Percentiles rank a stretch among this genome's conserved stretches.
Evolutionary conservation across 2,797 vertebrate genomes (phyloP).

Genomic region (Scyliorhinus canicula): DNA sequence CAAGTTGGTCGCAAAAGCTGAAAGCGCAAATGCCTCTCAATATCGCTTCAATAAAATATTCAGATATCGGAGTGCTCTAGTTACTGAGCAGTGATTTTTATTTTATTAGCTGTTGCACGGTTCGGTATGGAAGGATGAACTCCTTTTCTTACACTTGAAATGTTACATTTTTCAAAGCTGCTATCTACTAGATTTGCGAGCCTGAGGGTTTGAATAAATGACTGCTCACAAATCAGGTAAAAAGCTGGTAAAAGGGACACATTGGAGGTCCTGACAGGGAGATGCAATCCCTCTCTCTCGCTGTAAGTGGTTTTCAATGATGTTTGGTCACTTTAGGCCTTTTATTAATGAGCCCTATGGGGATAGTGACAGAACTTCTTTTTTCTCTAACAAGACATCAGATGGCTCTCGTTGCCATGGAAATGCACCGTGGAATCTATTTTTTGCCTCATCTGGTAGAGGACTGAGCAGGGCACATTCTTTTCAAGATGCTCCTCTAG

Average conservation of each 20-base stretch:
- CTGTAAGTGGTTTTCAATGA: conserved; percentile 39
- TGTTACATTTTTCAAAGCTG: conserved; percentile 39
- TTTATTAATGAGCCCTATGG: conserved; percentile 39
- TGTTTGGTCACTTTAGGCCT: conserved; percentile 37
- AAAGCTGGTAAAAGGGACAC: conserved; percentile 38
- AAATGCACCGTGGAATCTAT: conserved; percentile 31
- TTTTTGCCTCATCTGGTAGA: conserved; percentile 26
- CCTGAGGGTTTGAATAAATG: conserved; percentile 37
- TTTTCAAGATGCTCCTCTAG: conserved; percentile 32
- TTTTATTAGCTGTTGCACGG: conserved; percentile 35
- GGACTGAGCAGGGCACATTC: conserved; percentile 30
- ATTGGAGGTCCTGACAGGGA: conserved; percentile 36
- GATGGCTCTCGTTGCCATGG: conserved; percentile 33
- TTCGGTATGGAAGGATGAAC: conserved; percentile 23
- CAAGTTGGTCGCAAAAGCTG: conserved; percentile 5
- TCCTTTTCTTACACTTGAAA: conserved; percentile 38
- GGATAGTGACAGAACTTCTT: conserved; percentile 38
- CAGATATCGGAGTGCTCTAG: not conserved
- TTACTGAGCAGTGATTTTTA: conserved; percentile 27
- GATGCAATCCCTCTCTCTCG: conserved; percentile 36
- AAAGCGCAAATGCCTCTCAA: not conserved
- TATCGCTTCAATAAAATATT: conserved; percentile 32
- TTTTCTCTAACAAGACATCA: conserved; percentile 37
- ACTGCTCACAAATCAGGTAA: conserved; percentile 38
- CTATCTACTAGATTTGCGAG: conserved; percentile 34